A percentile compares a stretch with the other conserved stretches of the same genome.
Conservation (phyloP, 2,888 invertebrate genomes). For the Branchipolynoe longqiensis region DNA sequence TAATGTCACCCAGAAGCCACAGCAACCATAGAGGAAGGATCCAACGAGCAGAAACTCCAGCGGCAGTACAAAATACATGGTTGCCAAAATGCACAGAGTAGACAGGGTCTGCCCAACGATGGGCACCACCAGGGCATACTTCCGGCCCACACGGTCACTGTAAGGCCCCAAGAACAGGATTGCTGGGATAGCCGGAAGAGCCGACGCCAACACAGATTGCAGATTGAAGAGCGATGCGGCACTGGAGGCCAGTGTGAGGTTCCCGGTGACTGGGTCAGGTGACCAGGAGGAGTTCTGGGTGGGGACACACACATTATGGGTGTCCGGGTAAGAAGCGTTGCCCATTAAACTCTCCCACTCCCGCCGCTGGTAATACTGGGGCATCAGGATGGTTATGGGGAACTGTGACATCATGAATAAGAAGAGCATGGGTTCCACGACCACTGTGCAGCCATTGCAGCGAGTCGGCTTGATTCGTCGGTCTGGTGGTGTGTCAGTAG, state of each 20-base stretch:
- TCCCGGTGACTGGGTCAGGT: constrained; percentile 9
- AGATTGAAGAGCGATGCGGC: constrained; percentile 59
- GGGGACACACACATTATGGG: constrained; percentile 22
- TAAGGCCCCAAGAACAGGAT: constrained; percentile 63
- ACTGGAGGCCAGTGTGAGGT: constrained; percentile 55
- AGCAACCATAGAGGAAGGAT: constrained; percentile 47
- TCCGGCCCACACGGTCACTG: constrained; percentile 65
- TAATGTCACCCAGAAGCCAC: constrained; percentile 54
- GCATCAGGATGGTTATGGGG: constrained; percentile 58
- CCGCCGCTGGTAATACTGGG: constrained; percentile 54
- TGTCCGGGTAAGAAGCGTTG: constrained; percentile 35
- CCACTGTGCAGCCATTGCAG: constrained; percentile 39
- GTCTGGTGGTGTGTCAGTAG: neutral
- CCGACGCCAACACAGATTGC: constrained; percentile 13
- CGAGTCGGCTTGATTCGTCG: constrained; percentile 29
- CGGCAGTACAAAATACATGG: constrained; percentile 53
- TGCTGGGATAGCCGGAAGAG: constrained; percentile 62
- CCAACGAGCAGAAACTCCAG: constrained; percentile 60
- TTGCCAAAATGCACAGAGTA: constrained; percentile 29
- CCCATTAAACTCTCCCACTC: constrained; percentile 16
- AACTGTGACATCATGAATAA: constrained; percentile 39
- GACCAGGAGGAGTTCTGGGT: neutral
- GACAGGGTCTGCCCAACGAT: constrained; percentile 54
- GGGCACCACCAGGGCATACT: constrained; percentile 65
- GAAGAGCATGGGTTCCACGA: constrained; percentile 63